Conservation (phyloP, 2,113 vertebrate genomes). For the Crotalus helleri region DNA sequence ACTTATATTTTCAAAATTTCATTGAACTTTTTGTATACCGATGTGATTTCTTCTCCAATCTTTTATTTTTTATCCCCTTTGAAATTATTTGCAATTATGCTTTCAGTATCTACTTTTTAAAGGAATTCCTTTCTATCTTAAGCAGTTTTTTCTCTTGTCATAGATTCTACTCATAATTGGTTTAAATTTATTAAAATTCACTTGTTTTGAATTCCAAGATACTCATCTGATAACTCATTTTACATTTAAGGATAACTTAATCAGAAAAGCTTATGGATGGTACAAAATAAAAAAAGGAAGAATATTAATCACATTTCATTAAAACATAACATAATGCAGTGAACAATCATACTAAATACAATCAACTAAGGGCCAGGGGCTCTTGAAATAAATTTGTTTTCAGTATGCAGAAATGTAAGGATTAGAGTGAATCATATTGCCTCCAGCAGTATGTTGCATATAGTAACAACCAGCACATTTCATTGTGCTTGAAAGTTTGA, state of each 20-base stretch:
- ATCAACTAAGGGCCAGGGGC: not conserved
- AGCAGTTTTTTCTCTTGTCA: not conserved
- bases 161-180: not conserved
- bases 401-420: not conserved
- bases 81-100: not conserved
- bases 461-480: not conserved
- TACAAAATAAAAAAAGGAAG: not conserved
- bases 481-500: not conserved
- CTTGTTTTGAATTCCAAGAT: not conserved
- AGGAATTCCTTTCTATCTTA: not conserved
- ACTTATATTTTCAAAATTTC: not conserved
- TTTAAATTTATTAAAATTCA: not conserved
- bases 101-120: not conserved
- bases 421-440: not conserved
- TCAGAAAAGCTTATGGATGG: not conserved
- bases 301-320: not conserved
- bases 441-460: not conserved
- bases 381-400: not conserved
- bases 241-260: not conserved
- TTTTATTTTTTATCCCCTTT: not conserved
- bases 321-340: not conserved
- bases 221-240: not conserved
- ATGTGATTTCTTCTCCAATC: not conserved
- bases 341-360: not conserved
- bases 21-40: not conserved